These are phyloP conservation scores for Cryptoprocta ferox DNA, from an alignment of 2,797 vertebrate species.

Conservation along the genomic window DNA sequence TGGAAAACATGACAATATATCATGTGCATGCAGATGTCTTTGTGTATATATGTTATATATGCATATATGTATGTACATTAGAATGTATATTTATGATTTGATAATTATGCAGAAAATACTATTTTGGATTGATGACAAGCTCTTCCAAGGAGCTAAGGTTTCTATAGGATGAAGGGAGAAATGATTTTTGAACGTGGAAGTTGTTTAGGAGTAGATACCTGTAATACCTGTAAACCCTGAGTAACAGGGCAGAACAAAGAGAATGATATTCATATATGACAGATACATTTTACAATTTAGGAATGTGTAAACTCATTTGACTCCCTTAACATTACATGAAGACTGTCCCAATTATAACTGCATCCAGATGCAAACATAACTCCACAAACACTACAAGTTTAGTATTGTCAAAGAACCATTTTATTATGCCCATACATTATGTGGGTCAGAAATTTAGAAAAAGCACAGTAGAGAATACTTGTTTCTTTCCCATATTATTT, in stretches of 20 bases:
- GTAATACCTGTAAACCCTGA: background rate
- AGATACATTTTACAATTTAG: background rate
- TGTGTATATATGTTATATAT: background rate
- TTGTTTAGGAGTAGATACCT: background rate
- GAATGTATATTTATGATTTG: background rate
- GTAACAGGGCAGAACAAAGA: background rate
- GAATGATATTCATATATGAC: background rate
- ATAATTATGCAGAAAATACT: constrained; percentile 9
- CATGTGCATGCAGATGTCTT: background rate
- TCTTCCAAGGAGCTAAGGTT: constrained; percentile 2
- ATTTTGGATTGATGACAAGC: background rate
- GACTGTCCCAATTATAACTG: background rate
- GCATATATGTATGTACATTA: background rate
- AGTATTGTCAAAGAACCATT: constrained; percentile 43
- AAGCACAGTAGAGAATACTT: background rate
- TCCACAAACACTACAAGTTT: constrained; percentile 16
- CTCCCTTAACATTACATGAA: background rate
- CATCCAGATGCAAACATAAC: background rate
- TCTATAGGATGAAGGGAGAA: background rate
- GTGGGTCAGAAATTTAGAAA: background rate
- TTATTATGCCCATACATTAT: background rate
- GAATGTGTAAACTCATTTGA: background rate
- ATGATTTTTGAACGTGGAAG: background rate
- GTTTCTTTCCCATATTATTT: background rate
- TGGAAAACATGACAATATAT: constrained; percentile 15